A percentile compares a stretch with the other conserved stretches of the same genome.
Evolutionary conservation across 2,888 invertebrate species (phyloP).

Genomic region (Nezara viridula): DNA sequence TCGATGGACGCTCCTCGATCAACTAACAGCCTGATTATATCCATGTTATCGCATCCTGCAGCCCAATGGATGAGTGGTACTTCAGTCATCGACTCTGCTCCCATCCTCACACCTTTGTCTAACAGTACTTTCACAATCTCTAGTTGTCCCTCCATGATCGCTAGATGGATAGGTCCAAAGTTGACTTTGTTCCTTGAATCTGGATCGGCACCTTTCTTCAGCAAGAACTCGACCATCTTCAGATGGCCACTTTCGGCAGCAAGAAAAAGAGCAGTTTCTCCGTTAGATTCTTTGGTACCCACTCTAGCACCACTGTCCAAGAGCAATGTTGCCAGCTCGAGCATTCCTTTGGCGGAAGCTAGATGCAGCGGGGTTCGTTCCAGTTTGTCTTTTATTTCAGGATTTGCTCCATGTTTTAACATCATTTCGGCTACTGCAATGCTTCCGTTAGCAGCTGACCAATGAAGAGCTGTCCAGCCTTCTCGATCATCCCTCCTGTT

Average conservation of each 20-base stretch:
- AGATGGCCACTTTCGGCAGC: background rate
- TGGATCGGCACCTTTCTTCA: background rate
- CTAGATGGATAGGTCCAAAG: slow-evolving; percentile 15
- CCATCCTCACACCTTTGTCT: slow-evolving; percentile 1
- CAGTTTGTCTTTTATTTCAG: slow-evolving; percentile 17
- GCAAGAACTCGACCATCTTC: background rate
- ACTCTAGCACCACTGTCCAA: slow-evolving; percentile 30
- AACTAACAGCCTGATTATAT: background rate
- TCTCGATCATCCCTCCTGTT: background rate
- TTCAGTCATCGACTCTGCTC: background rate
- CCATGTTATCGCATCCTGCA: background rate
- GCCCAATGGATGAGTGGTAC: slow-evolving; percentile 39
- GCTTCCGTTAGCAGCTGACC: slow-evolving; percentile 14
- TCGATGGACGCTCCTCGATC: slow-evolving; percentile 26
- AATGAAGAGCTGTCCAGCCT: slow-evolving; percentile 48
- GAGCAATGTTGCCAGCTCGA: background rate
- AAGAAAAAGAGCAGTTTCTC: background rate
- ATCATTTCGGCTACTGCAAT: background rate
- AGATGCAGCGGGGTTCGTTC: slow-evolving; percentile 19
- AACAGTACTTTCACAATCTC: background rate
- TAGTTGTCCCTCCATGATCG: background rate
- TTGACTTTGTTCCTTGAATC: background rate
- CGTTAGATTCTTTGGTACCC: slow-evolving; percentile 16
- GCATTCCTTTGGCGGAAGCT: background rate
- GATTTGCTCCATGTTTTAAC: slow-evolving; percentile 5